Evolutionary conservation across 2,113 vertebrate species (phyloP).

Genomic region (Galeopterus variegatus): DNA sequence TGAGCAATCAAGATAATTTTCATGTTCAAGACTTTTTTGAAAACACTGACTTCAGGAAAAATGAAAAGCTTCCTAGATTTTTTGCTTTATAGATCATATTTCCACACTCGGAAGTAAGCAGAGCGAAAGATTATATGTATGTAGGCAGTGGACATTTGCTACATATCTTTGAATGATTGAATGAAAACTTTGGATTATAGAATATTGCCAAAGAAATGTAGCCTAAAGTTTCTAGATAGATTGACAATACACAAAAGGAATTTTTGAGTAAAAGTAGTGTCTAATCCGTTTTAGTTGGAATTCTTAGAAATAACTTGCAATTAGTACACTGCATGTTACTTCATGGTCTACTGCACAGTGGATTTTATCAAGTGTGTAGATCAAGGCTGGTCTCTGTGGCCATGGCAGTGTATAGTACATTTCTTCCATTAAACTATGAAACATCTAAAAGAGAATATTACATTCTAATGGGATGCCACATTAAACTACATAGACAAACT

Average conservation of each 20-base stretch:
- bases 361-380: not conserved
- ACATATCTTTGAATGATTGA: not conserved
- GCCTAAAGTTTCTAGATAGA: not conserved
- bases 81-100: not conserved
- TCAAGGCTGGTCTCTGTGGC: not conserved
- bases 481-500: not conserved
- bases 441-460: not conserved
- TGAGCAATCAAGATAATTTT: not conserved
- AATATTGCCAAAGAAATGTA: not conserved
- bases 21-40: not conserved
- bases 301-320: not conserved
- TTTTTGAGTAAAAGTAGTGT: constrained; percentile 47
- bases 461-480: not conserved
- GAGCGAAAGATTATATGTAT: not conserved
- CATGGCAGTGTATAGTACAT: no score
- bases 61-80: not conserved
- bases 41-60: not conserved
- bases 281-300: constrained; percentile 2
- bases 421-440: not conserved
- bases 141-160: not conserved
- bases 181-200: not conserved
- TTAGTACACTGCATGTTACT: not conserved
- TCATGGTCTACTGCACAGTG: not conserved
- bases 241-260: not conserved
- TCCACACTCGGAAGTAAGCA: not conserved